Percentiles rank a stretch among this genome's conserved stretches.
These are phyloP conservation scores for Andrena cerasifolii DNA, from an alignment of 1,140 invertebrate genomes.

Conservation along the genomic window DNA sequence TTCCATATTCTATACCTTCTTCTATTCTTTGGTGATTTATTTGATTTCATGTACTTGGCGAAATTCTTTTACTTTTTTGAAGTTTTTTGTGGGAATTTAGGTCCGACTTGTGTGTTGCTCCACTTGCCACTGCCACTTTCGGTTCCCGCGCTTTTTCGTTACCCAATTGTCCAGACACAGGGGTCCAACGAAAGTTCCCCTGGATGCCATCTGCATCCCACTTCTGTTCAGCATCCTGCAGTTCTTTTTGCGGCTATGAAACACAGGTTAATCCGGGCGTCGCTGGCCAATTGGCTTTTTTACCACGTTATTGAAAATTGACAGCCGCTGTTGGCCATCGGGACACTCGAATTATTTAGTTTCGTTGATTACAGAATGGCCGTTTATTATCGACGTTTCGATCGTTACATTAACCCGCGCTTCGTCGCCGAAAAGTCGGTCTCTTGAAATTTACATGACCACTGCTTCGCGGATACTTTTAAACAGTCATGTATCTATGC, in stretches of 20 bases:
- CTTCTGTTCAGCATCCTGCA: too few species aligned
- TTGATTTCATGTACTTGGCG: too few species aligned
- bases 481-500: not conserved
- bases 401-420: slow-evolving; percentile 15
- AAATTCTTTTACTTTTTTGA: too few species aligned
- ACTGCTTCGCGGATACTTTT: not conserved
- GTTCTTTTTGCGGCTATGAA: not conserved
- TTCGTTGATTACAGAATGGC: slow-evolving; percentile 7
- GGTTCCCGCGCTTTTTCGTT: too few species aligned
- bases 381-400: slow-evolving; percentile 32
- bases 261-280: not conserved
- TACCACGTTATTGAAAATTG: not conserved
- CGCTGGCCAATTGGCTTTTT: not conserved
- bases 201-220: too few species aligned
- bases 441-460: slow-evolving; percentile 5
- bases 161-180: too few species aligned
- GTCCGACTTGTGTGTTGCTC: too few species aligned
- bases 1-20: too few species aligned
- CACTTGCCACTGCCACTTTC: too few species aligned
- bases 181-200: too few species aligned
- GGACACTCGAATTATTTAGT: slow-evolving; percentile 18
- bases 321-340: not conserved
- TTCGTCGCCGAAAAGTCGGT: not conserved
- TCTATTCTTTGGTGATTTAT: too few species aligned
- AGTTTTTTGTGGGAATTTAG: too few species aligned